Evolutionary conservation across 1,140 invertebrate genomes (phyloP), one percentile per base, ranked within the genome.

Genomic region (Cydia splendana): DNA sequence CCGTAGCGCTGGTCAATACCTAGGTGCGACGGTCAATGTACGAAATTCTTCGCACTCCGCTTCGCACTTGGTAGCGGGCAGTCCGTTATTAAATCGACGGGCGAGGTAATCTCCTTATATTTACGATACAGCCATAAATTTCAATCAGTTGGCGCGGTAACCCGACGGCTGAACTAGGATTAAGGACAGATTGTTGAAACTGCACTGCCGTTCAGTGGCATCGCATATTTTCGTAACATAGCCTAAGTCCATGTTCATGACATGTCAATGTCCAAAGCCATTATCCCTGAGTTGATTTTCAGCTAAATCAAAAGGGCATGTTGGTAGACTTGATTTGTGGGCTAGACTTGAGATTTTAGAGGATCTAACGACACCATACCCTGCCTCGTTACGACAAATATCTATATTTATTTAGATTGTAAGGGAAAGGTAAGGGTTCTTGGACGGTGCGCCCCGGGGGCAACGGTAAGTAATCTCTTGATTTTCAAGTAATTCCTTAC

Each of bases 41-140:
- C 18, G 57, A 62, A 62, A 62, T 12, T 62, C 57, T 62, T 24
- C 57, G 18, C 1, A 10, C 57, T 15, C 12, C 45, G 12, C 45
- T 48, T 12, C 45, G 45, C 57, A 24, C 18, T n/a, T 10, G 20
- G 20, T 62, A 24, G 57, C 20, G 15, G n/a, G 57, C 57, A 62
- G 57, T 62, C 57, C 57, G 57, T 62, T 62, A 62, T 62, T 62
- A 62, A 62, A 62, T 62, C 57, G 57, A 62, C 57, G 53, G 53
- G n/a, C 53, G 15, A 53, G 51, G 57, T 62, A 62, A 62, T 62
- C 57, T 62, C 57, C 57, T 62, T 62, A 62, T 62, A 62, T 62
- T 62, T 62, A 62, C 57, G 57, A 62, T 62, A 62, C 20, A 9
- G 57, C 57, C 57, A 62, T 62, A 62, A 62, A 62, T 62, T 62